Conservation (phyloP, 2,888 invertebrate genomes). For the Ormyrus nitidulus region DNA sequence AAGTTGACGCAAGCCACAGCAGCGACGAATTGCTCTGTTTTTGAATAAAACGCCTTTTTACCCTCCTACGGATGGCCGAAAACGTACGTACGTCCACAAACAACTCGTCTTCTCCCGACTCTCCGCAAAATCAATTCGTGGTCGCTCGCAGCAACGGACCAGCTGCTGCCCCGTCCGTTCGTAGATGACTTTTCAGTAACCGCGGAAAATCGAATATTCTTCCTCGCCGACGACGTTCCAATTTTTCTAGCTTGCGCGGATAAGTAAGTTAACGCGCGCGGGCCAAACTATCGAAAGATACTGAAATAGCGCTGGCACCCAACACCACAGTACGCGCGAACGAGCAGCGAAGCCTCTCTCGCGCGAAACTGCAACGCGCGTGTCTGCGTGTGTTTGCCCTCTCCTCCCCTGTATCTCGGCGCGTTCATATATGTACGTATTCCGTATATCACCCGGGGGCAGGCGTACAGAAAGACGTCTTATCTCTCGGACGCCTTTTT, state of each 20-base stretch:
- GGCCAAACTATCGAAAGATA: constrained; percentile 48
- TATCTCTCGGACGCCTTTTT: too few relatives aligned
- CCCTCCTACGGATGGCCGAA: too few relatives aligned
- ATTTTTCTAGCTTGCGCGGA: constrained; percentile 20
- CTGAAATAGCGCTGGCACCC: constrained; percentile 58
- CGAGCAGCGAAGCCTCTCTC: constrained; percentile 5
- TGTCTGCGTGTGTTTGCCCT: constrained; percentile 11
- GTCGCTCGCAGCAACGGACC: not conserved
- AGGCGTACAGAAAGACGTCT: too few relatives aligned
- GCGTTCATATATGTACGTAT: too few relatives aligned
- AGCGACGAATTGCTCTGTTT: too few relatives aligned
- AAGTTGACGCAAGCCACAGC: too few relatives aligned
- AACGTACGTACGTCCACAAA: too few relatives aligned
- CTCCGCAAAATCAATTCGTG: constrained; percentile 13
- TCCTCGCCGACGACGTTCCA: constrained; percentile 20
- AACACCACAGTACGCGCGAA: not conserved
- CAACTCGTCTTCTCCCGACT: not conserved
- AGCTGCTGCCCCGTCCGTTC: not conserved
- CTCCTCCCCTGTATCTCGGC: not conserved
- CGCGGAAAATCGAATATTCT: not conserved
- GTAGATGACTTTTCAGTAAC: not conserved
- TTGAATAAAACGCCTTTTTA: too few relatives aligned
- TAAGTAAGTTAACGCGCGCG: not conserved
- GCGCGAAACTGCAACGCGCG: not conserved
- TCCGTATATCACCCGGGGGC: too few relatives aligned